Evolutionary conservation across 2,113 vertebrate species (phyloP), one percentile per base, ranked within the genome.

Genomic region (Laterallus jamaicensis): DNA sequence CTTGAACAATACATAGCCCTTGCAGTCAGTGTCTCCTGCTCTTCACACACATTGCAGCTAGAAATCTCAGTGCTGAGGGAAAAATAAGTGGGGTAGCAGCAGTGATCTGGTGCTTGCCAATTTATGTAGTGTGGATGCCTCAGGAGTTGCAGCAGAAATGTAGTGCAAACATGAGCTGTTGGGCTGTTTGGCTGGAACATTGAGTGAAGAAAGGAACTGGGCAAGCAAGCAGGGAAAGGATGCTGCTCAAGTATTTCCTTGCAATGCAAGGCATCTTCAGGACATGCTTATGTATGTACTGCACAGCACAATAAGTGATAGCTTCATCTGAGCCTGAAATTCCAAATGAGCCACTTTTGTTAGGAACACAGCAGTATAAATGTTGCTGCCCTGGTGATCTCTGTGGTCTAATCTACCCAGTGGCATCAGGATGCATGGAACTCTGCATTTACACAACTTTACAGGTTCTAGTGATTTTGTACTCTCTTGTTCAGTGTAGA

Each of bases 201-300:
- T 62, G 82, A 67, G 50, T 87, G 92, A 93, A 90, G 88, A 80
- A 89, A 90, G 68, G 84, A 94, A 56, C 71, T 58, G 88, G 40
- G 76, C 82, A 79, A 85, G 80, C 66, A 79, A 84, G n/a, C 3
- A 7, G 22, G 60, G 26, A 39, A 82, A 42, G 52, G 90, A 82
- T 92, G 39, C 35, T 62, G 12, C 42, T 82, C 67, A 44, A 44
- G 8, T 12, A 26, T 91, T 92, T 73, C 73, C 40, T 66, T 82
- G 39, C 73, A 81, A 31, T 64, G 47, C 75, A 85, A 74, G 62
- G 58, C 86, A 59, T 89, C 93, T 79, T 82, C 86, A 79, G 81
- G 75, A 76, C 69, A 55, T 55, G 16, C 18, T 60, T 85, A 18
- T 49, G 35, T 59, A 35, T 88, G 20, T 91, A 39, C 21, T 69